Conservation (phyloP, 2,113 vertebrate species). For the Phrynosoma blainvillii region DNA sequence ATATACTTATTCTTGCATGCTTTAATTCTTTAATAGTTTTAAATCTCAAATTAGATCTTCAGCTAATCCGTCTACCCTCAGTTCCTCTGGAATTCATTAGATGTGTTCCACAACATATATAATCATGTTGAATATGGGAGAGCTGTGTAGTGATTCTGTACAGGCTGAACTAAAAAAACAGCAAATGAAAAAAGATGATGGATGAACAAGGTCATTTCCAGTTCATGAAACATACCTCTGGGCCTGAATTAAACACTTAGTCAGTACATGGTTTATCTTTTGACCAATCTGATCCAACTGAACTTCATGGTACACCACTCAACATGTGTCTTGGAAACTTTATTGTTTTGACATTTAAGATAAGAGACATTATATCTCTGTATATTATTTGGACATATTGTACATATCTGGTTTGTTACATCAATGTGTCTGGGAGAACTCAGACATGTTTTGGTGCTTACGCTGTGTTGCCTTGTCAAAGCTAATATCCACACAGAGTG, state of each 20-base stretch:
- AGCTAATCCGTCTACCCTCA: background rate
- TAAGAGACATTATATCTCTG: background rate
- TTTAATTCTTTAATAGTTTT: background rate
- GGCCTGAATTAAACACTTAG: background rate
- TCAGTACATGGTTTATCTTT: background rate
- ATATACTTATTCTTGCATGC: background rate
- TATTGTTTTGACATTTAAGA: conserved; percentile 21
- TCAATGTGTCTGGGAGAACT: conserved; percentile 24
- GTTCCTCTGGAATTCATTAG: background rate
- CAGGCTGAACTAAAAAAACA: background rate
- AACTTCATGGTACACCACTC: background rate
- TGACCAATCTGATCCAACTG: too few relatives aligned
- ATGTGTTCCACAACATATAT: background rate
- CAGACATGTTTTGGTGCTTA: conserved; percentile 64
- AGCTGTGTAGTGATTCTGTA: background rate
- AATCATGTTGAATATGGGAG: background rate
- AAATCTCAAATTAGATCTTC: background rate
- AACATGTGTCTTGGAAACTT: background rate
- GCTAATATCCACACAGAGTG: conserved; percentile 59
- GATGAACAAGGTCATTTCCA: background rate
- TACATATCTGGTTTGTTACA: conserved; percentile 26
- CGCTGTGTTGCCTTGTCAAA: conserved; percentile 48
- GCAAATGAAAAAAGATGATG: background rate
- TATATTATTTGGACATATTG: conserved; percentile 13
- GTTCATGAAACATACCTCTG: background rate